phyloP scores from a whole-genome alignment of 2,888 invertebrate species.

The Apoda limacodes region DNA sequence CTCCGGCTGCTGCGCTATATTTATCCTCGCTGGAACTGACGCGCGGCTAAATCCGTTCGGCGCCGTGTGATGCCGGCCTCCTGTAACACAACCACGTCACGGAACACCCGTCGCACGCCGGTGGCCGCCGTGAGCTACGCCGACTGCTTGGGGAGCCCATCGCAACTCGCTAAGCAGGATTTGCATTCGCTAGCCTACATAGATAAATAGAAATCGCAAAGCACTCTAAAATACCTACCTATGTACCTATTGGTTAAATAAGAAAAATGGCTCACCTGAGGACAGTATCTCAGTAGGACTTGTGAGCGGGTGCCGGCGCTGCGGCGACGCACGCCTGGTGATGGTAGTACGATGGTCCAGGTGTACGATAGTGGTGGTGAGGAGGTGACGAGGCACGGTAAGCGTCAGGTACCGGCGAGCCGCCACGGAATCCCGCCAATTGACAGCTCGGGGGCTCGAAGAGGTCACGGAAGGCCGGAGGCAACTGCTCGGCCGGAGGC shows the following conservation, averaged over 20 bases:
- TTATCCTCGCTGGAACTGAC: conserved; percentile 63
- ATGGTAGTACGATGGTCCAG: conserved; percentile 63
- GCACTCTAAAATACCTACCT: conserved; percentile 25
- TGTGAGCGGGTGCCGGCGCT: conserved; percentile 56
- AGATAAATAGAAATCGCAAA: conserved; percentile 32
- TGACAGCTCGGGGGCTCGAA: conserved; percentile 66
- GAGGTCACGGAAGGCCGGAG: conserved; percentile 56
- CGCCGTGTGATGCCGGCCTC: conserved; percentile 59
- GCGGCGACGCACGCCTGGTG: conserved; percentile 73
- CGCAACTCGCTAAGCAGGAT: conserved; percentile 34
- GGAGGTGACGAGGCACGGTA: conserved; percentile 57
- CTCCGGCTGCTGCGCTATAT: conserved; percentile 62
- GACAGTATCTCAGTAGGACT: conserved; percentile 58
- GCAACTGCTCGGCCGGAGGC: conserved; percentile 52
- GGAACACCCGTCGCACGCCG: conserved; percentile 38
- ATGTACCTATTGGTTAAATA: conserved; percentile 7
- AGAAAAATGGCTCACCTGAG: conserved; percentile 41
- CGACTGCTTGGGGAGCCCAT: conserved; percentile 1
- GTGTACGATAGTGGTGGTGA: conserved; percentile 60
- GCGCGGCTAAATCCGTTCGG: conserved; percentile 61
- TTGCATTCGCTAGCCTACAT: conserved; percentile 37
- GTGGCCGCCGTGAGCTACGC: conserved; percentile 20
- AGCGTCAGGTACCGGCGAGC: conserved; percentile 50
- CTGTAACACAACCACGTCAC: conserved; percentile 67
- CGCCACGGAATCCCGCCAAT: conserved; percentile 59